Conservation (phyloP, 2,113 vertebrate species). For the Hippotragus niger region DNA sequence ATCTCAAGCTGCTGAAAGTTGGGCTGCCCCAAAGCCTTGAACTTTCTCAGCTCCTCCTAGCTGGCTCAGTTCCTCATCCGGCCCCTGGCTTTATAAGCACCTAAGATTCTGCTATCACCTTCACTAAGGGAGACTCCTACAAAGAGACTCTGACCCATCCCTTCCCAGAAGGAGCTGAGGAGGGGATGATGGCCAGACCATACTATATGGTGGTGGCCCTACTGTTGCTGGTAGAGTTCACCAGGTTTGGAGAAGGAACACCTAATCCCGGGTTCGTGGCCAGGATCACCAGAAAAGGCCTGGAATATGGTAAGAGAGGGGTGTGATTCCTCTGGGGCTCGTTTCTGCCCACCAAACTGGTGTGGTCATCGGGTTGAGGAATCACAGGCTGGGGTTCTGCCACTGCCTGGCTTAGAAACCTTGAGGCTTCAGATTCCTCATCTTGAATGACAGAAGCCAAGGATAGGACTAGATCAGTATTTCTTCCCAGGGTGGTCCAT, state of each 20-base stretch:
- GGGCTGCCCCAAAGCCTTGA: background rate
- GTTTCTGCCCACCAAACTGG: background rate
- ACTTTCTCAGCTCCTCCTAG: background rate
- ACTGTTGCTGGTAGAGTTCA: background rate
- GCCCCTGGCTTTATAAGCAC: background rate
- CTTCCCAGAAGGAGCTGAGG: background rate
- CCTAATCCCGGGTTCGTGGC: background rate
- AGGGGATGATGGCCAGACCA: background rate
- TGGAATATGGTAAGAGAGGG: constrained; percentile 55
- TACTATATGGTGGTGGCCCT: background rate
- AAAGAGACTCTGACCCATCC: background rate
- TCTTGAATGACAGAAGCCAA: background rate
- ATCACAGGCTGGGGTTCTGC: background rate
- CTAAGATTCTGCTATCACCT: background rate
- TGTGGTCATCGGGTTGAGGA: background rate
- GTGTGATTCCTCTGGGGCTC: background rate
- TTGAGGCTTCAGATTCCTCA: background rate
- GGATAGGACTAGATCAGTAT: background rate
- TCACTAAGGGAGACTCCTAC: background rate
- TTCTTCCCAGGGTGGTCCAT: background rate
- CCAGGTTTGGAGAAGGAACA: background rate
- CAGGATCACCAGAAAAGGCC: constrained; percentile 45
- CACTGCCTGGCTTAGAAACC: background rate
- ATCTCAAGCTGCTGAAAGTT: background rate
- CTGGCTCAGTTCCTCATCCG: background rate